Base-by-base conservation (phyloP, 2,888 invertebrate genomes). In the Noctua fimbriata region DNA sequence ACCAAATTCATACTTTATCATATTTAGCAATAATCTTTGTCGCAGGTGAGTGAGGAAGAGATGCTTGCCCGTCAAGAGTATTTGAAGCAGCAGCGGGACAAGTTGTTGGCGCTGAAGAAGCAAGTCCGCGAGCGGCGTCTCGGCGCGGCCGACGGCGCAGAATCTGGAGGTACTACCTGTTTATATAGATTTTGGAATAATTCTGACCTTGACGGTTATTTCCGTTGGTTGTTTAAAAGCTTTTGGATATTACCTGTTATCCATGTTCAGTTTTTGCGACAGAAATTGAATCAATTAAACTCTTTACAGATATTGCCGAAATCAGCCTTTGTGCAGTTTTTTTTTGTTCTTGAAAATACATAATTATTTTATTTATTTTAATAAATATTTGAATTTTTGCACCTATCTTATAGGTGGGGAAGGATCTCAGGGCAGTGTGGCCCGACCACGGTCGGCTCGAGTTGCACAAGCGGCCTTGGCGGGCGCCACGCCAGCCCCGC, bases 21-120 rank as follows among this genome's bases (percentile, higher is more conserved):
- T 44, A 52, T 28, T 55, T 32, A 44, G 2, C 32, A 66, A 21
- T 58, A 67, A 44, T 65, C 14, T 47, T 24, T 21, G 16, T 49
- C 41, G 7, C 66, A 96, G 96, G 96, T 97, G 16, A 96, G 93
- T 63, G 96, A 96, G 69, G 96, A 96, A 79, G 99, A 99, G 88
- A 95, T 99, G 70, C 97, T 97, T 83, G 97, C 98, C 78, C 97
- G 99, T 0, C 98, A 99, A 91, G 98, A 98, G 87, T 99, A 99
- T 94, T 96, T 99, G 78, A 98, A 98, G 76, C 98, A 98, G 82
- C 99, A 99, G 93, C 97, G 99, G 44, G 99, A 99, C 94, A 99
- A 99, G 93, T 97, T 99, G 75, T 97, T 99, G 67, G 98, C 98
- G 36, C 96, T 99, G 92, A 99, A 99, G 95, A 98, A 98, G 92